Conservation (phyloP, 2,797 vertebrate genomes). For the Poeciliopsis paucimaculata region DNA sequence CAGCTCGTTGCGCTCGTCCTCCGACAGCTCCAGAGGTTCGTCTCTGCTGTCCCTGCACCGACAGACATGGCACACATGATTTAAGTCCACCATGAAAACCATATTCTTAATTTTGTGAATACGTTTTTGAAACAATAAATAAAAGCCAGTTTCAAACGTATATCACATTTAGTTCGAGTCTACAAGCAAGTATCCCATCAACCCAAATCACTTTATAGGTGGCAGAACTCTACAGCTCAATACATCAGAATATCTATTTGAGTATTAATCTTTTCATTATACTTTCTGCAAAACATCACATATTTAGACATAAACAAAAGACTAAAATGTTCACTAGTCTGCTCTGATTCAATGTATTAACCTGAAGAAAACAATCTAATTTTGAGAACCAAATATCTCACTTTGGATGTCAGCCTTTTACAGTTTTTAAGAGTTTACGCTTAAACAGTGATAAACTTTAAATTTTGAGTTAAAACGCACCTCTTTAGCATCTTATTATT, state of each 20-base stretch:
- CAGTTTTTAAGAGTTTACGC: background rate
- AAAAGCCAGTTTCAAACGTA: background rate
- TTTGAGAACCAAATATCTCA: background rate
- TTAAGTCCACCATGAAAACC: background rate
- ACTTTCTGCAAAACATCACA: background rate
- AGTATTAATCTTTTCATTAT: background rate
- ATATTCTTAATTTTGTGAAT: background rate
- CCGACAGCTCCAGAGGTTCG: constrained; percentile 92
- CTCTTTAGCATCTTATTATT: background rate
- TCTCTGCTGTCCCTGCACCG: constrained; percentile 90
- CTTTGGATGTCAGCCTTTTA: background rate
- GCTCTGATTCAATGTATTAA: background rate
- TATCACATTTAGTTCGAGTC: background rate
- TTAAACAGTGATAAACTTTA: background rate
- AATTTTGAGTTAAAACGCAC: background rate
- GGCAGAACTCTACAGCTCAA: background rate
- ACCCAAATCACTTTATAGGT: background rate
- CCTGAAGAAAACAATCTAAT: background rate
- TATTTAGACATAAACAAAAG: background rate
- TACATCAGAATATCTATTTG: background rate
- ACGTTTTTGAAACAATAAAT: background rate
- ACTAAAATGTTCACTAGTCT: background rate
- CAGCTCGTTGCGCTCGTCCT: constrained; percentile 95
- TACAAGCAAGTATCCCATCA: background rate
- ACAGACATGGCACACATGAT: background rate